Evolutionary conservation across 2,797 vertebrate species (phyloP).

Genomic region (Pristis pectinata): DNA sequence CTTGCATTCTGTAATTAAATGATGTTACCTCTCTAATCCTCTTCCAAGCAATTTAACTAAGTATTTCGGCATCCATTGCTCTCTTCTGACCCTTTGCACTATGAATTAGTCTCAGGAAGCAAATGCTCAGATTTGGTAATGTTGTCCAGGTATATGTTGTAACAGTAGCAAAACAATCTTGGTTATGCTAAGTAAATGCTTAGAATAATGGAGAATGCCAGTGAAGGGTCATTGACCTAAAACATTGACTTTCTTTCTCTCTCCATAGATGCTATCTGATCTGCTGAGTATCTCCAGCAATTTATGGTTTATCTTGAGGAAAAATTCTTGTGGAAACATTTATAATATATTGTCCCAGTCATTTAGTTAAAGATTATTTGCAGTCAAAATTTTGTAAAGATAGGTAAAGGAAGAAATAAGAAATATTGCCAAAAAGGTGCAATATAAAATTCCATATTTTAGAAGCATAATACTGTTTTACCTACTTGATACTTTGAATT

Average conservation of each 20-base stretch:
- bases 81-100: background rate
- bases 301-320: too few relatives aligned
- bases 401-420: background rate
- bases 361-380: background rate
- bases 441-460: slow-evolving; percentile 38
- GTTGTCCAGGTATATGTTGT: background rate
- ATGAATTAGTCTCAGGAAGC: background rate
- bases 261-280: too few relatives aligned
- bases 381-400: background rate
- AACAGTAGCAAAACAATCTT: background rate
- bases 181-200: background rate
- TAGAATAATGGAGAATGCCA: background rate
- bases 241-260: too few relatives aligned
- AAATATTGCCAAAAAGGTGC: background rate
- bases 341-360: background rate
- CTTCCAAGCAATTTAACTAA: background rate
- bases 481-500: slow-evolving; percentile 49
- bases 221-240: too few relatives aligned
- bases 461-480: slow-evolving; percentile 44
- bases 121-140: background rate
- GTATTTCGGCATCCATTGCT: background rate
- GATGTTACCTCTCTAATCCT: too few relatives aligned
- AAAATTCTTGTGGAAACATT: background rate
- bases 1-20: too few relatives aligned
- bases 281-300: too few relatives aligned